Conservation (phyloP, 1,140 invertebrate species). For the Ooceraea biroi region DNA sequence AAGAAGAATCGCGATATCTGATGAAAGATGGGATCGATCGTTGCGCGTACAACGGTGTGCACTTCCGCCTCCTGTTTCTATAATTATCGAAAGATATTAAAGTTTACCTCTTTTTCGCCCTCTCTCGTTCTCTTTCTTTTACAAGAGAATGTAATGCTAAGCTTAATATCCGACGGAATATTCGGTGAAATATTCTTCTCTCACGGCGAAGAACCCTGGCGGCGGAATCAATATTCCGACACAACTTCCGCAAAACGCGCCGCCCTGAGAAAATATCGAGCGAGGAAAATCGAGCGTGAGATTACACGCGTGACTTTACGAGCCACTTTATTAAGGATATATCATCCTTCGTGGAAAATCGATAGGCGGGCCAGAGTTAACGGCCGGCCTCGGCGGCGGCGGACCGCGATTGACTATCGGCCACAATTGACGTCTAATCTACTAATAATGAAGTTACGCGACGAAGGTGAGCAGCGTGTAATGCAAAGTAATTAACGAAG, state of each 20-base stretch:
- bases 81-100: constrained; percentile 6
- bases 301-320: constrained; percentile 51
- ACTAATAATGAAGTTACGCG: constrained; percentile 67
- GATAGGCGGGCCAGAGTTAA: constrained; percentile 39
- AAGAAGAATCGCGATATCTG: background rate
- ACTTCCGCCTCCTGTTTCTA: background rate
- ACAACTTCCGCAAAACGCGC: constrained; percentile 59
- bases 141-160: background rate
- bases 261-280: constrained; percentile 33
- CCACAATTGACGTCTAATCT: constrained; percentile 69
- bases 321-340: constrained; percentile 63
- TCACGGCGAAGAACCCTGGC: background rate
- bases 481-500: constrained; percentile 56
- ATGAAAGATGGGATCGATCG: no score
- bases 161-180: constrained; percentile 12
- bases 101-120: no score
- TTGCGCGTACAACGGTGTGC: no score
- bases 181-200: constrained; percentile 25
- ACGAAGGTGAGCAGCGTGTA: constrained; percentile 6
- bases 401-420: constrained; percentile 62
- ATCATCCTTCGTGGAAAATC: constrained; percentile 53
- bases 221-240: constrained; percentile 67
- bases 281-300: constrained; percentile 56
- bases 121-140: no score
- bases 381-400: background rate